Percentiles rank a stretch among this genome's conserved stretches.
Conservation (phyloP, 2,113 vertebrate genomes). For the Ranitomeya variabilis region DNA sequence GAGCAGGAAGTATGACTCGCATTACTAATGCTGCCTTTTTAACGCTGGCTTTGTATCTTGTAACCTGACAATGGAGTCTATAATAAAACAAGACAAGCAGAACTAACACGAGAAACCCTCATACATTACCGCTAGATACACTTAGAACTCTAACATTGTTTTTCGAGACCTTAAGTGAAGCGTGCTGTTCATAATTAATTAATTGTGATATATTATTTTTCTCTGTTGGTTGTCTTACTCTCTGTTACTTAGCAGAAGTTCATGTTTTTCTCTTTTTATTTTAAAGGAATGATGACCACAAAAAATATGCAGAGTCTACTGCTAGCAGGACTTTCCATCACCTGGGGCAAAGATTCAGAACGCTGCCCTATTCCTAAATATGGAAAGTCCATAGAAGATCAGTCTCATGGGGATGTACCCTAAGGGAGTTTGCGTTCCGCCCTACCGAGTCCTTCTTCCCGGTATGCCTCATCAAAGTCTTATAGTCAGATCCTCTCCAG, state of each 20-base stretch:
- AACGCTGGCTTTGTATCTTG: conserved; percentile 10
- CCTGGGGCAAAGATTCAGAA: not conserved
- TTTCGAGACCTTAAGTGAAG: conserved; percentile 22
- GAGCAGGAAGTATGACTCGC: not conserved
- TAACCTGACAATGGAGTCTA: conserved; percentile 7
- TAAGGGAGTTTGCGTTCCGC: not conserved
- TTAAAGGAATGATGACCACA: not conserved
- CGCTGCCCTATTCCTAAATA: not conserved
- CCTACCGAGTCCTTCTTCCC: not conserved
- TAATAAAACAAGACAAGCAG: conserved; percentile 36
- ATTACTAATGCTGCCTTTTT: conserved; percentile 16
- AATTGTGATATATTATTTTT: conserved; percentile 27
- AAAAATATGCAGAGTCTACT: not conserved
- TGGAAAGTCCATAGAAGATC: no score
- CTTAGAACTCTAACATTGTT: not conserved
- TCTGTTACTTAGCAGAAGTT: not conserved
- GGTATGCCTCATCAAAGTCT: not conserved
- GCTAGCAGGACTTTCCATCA: not conserved
- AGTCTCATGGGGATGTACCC: no score
- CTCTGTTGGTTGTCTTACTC: conserved; percentile 20
- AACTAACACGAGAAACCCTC: conserved; percentile 17
- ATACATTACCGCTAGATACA: conserved; percentile 4
- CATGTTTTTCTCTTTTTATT: not conserved
- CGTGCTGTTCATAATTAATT: conserved; percentile 33
- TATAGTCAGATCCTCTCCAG: conserved; percentile 1